A percentile compares a stretch with the other conserved stretches of the same genome.
phyloP scores from a whole-genome alignment of 2,113 vertebrate genomes.

The Nibea coibor region DNA sequence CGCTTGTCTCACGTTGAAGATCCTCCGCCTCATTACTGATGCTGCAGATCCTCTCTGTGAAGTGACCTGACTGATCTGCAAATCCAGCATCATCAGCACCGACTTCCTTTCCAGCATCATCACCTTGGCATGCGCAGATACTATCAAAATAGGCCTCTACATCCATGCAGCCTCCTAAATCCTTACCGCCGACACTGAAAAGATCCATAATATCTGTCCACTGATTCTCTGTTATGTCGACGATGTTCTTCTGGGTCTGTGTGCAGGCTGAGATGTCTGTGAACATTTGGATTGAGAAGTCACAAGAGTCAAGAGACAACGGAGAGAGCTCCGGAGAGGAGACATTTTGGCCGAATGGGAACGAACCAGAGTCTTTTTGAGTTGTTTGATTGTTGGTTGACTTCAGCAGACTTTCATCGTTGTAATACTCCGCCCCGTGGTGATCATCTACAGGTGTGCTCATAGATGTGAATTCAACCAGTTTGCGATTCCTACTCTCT shows the following conservation, averaged over 20 bases:
- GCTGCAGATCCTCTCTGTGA: slow-evolving; percentile 18
- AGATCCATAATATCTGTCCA: slow-evolving; percentile 74
- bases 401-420: slow-evolving; percentile 29
- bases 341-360: slow-evolving; percentile 15
- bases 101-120: slow-evolving; percentile 33
- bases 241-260: slow-evolving; percentile 37
- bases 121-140: slow-evolving; percentile 52
- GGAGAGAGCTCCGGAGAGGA: slow-evolving; percentile 64
- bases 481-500: not conserved
- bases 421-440: not conserved
- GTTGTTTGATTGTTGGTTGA: slow-evolving; percentile 15
- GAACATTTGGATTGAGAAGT: slow-evolving; percentile 72
- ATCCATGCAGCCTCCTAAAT: slow-evolving; percentile 41
- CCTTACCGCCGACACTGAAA: slow-evolving; percentile 34
- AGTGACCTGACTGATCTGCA: slow-evolving; percentile 24
- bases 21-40: slow-evolving; percentile 26
- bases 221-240: slow-evolving; percentile 60
- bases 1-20: not conserved
- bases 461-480: slow-evolving; percentile 9
- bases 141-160: slow-evolving; percentile 64
- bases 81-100: slow-evolving; percentile 29
- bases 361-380: slow-evolving; percentile 8
- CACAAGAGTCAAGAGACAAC: slow-evolving; percentile 73
- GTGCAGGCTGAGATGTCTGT: slow-evolving; percentile 43
- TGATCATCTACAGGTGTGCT: slow-evolving; percentile 15